Percentiles rank a stretch among this genome's conserved stretches.
Conservation (phyloP, 2,888 invertebrate genomes). For the Agriotes lineatus region DNA sequence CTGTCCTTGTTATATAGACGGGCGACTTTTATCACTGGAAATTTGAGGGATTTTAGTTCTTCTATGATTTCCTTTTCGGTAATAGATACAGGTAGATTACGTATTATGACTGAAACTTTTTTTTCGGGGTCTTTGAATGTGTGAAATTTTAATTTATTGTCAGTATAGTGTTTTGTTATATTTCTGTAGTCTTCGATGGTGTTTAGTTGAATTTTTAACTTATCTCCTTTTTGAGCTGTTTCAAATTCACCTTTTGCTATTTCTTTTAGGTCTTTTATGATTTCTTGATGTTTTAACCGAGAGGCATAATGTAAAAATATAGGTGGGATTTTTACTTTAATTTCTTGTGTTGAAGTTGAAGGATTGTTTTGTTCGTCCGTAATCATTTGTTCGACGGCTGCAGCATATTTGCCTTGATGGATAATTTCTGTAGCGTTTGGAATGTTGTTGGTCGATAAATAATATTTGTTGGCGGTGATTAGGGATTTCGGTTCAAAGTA, state of each 20-base stretch:
- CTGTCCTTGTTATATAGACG: slow-evolving; percentile 6
- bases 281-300: slow-evolving; percentile 2
- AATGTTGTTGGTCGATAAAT: not conserved
- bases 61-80: slow-evolving; percentile 13
- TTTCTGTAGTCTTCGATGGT: slow-evolving; percentile 18
- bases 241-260: slow-evolving; percentile 8
- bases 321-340: slow-evolving; percentile 8
- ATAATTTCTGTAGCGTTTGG: not conserved
- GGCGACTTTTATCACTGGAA: not conserved
- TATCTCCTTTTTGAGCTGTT: slow-evolving; percentile 10
- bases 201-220: slow-evolving; percentile 7
- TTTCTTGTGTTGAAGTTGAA: not conserved
- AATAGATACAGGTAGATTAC: slow-evolving; percentile 1
- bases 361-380: not conserved
- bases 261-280: slow-evolving; percentile 10
- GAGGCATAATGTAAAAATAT: slow-evolving; percentile 4
- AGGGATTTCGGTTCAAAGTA: not conserved
- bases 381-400: too few relatives aligned
- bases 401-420: too few relatives aligned
- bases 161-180: slow-evolving; percentile 9
- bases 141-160: slow-evolving; percentile 8
- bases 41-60: not conserved
- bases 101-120: not conserved
- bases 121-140: slow-evolving; percentile 1
- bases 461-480: not conserved